These are phyloP conservation scores for Lordiphosa collinella DNA, from an alignment of 1,140 invertebrate species.

Conservation along the genomic window DNA sequence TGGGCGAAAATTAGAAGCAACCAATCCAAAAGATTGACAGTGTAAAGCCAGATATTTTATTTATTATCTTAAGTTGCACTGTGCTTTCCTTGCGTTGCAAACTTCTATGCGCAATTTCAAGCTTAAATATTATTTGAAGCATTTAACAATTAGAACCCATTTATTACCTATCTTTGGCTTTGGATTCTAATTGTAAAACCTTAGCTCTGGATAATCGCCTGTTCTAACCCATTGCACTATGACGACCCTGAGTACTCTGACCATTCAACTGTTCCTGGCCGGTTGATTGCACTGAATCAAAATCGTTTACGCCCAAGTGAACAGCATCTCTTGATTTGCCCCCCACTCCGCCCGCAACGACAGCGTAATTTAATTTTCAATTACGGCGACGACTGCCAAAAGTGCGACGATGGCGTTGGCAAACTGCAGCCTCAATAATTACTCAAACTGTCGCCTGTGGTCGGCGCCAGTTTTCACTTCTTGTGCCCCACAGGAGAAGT, in stretches of 20 bases:
- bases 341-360: background rate
- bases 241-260: background rate
- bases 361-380: slow-evolving; percentile 70
- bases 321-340: slow-evolving; percentile 35
- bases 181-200: no score
- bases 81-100: no score
- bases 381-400: slow-evolving; percentile 64
- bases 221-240: background rate
- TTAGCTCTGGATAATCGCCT: background rate
- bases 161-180: no score
- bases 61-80: no score
- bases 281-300: slow-evolving; percentile 41
- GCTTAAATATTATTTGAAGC: no score
- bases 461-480: slow-evolving; percentile 26
- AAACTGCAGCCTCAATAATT: slow-evolving; percentile 71
- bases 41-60: no score
- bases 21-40: no score
- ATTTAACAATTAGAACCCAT: no score
- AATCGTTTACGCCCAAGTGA: slow-evolving; percentile 55
- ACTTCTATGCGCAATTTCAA: no score
- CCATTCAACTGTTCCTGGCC: slow-evolving; percentile 20
- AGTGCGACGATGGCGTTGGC: slow-evolving; percentile 37
- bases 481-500: background rate
- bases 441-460: slow-evolving; percentile 72
- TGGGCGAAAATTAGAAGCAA: no score